These are phyloP conservation scores for Xylota segnis DNA, from an alignment of 2,888 invertebrate species.

Conservation along the genomic window DNA sequence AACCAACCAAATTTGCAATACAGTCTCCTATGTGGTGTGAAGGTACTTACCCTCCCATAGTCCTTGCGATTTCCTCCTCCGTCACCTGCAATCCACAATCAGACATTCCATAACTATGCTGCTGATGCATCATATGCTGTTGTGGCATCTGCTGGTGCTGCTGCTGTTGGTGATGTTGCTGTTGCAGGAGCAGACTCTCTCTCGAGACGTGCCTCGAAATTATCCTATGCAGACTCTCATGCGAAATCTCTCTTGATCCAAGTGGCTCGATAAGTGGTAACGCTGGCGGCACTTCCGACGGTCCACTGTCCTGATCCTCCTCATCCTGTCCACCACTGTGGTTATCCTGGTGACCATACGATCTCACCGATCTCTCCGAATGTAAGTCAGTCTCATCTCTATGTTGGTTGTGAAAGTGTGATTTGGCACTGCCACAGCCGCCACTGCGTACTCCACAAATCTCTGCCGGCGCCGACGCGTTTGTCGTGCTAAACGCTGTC, in stretches of 20 bases:
- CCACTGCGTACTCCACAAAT: conserved; percentile 77
- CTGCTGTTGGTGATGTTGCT: conserved; percentile 77
- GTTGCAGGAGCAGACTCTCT: conserved; percentile 88
- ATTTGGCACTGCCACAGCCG: conserved; percentile 74
- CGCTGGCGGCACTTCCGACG: conserved; percentile 93
- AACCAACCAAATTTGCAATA: conserved; percentile 19
- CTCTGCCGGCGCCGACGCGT: conserved; percentile 79
- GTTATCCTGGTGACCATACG: conserved; percentile 77
- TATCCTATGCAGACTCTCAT: conserved; percentile 90
- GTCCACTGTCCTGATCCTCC: conserved; percentile 92
- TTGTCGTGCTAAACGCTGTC: conserved; percentile 80
- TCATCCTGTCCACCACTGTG: conserved; percentile 85
- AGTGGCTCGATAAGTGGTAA: conserved; percentile 91
- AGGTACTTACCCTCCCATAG: conserved; percentile 89
- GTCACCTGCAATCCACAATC: conserved; percentile 95
- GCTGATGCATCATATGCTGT: conserved; percentile 89
- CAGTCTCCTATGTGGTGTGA: conserved; percentile 11
- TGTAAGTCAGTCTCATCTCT: conserved; percentile 85
- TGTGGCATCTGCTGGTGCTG: conserved; percentile 84
- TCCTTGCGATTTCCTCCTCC: conserved; percentile 95
- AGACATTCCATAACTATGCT: conserved; percentile 87
- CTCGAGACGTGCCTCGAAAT: conserved; percentile 86
- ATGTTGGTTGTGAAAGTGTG: conserved; percentile 65
- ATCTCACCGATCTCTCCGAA: conserved; percentile 80
- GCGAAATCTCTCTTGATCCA: conserved; percentile 92